Evolutionary conservation across 2,888 invertebrate species (phyloP), one percentile per base, ranked within the genome.

Genomic region (Sarcophaga variegata): DNA sequence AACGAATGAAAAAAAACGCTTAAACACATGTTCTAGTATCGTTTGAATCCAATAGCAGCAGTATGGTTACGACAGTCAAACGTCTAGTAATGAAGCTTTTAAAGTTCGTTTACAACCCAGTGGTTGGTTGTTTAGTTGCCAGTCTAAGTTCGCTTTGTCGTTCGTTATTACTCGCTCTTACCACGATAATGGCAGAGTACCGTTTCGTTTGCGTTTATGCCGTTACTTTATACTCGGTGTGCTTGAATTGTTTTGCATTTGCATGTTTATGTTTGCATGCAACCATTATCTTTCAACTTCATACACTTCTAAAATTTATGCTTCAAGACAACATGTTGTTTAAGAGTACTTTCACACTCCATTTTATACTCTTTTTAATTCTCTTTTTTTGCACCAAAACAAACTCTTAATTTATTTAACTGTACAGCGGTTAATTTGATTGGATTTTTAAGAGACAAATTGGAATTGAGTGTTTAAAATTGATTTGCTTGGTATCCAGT

Each of bases 211-310:
- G 8, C 27, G 6, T 20, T 14, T 27, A 47, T 70, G 10, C 59
- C 22, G 71, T 81, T 49, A 66, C 37, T 64, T 62, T 27, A 64
- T 20, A 79, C 63, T 54, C 49, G 37, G 3, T 20, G 3, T 20
- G 8, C 37, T 37, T n/a, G 10, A n/a, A 67, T 47, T 45, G 4
- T 67, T 4, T 67, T 2, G 37, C 20, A 3, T 67, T 11, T n/a
- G 14, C 4, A 54, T 14, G 17, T 10, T 14, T 54, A 54, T 54
- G 54, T 63, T 5, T 67, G 5, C 59, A 54, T 25, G 60, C 2
- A n/a, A 60, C 27, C 78, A 59, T n/a, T 79, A 60, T 70, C n/a
- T 75, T 84, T 70, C 79, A 80, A 84, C 83, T 70, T 80, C 60
- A 22, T 20, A 63, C 54, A 17, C 54, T 17, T 60, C 45, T 17